Evolutionary conservation across 2,113 vertebrate genomes (phyloP).

Genomic region (Okapia johnstoni): DNA sequence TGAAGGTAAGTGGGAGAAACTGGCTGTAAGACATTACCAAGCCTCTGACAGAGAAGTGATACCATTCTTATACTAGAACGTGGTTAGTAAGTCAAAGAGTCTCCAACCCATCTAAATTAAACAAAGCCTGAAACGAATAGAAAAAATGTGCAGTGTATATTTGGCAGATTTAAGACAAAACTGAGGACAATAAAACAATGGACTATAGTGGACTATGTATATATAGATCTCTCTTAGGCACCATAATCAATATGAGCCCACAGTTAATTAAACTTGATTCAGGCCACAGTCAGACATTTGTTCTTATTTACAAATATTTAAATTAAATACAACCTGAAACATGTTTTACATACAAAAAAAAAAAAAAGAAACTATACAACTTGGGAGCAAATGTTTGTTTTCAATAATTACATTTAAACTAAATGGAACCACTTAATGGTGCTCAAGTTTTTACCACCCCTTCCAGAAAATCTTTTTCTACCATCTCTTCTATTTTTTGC

Average conservation of each 20-base stretch:
- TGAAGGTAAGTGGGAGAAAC: not conserved
- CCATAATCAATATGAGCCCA: conserved; percentile 84
- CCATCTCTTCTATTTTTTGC: conserved; percentile 98
- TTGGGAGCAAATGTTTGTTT: conserved; percentile 66
- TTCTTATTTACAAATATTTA: conserved; percentile 95
- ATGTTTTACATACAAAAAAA: conserved; percentile 86
- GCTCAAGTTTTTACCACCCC: conserved; percentile 94
- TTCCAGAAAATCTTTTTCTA: conserved; percentile 98
- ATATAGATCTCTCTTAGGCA: conserved; percentile 78
- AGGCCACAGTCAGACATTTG: conserved; percentile 85
- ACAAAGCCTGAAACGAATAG: conserved; percentile 68
- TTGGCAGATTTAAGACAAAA: conserved; percentile 78
- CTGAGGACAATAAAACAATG: conserved; percentile 78
- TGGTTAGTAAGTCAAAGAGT: not conserved
- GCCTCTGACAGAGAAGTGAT: not conserved
- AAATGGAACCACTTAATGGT: conserved; percentile 25
- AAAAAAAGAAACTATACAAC: conserved; percentile 88
- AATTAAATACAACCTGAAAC: conserved; percentile 92
- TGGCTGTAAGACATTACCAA: not conserved
- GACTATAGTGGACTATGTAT: conserved; percentile 66
- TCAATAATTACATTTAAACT: conserved; percentile 72
- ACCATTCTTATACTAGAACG: not conserved
- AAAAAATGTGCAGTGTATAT: conserved; percentile 81
- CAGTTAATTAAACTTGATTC: conserved; percentile 86
- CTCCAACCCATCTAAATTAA: conserved; percentile 41